Evolutionary conservation across 2,797 vertebrate genomes (phyloP), one percentile per base, ranked within the genome.

Genomic region (Scleropages formosus): DNA sequence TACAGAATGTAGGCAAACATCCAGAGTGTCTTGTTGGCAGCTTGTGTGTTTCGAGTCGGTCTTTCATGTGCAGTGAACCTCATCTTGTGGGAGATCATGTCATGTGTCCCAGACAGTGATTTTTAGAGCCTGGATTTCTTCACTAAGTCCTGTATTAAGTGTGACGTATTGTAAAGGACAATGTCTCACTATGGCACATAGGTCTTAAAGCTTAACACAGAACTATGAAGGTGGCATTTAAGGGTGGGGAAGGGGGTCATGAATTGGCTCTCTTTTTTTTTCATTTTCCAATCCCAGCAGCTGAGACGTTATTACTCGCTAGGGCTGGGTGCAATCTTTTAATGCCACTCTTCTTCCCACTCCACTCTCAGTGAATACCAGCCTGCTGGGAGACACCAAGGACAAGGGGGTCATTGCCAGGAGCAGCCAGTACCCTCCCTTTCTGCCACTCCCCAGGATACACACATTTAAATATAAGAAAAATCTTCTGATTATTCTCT

Each of bases 321-420:
- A 65, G 83, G 82, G 81, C 87, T 83, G 85, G 84, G 83, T 83
- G 73, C 75, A 84, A 84, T 87, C 85, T 84, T 84, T 85, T 85
- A 86, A 85, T 82, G 75, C 71, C 27, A 81, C 75, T 69, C 62
- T 39, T 39, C 69, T 76, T 75, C 46, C 70, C 53, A 39, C n/a
- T 60, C 63, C 73, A 24, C 10, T 6, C 26, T 49, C 12, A 59
- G 31, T 27, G 64, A n/a, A 7, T 16, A 18, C 12, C 22, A 13
- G 62, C 20, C 31, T 53, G n/a, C 70, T 18, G 51, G 31, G 47
- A 65, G 10, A 65, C 49, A 39, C 12, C 61, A 51, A 70, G 22
- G 67, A 74, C 62, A 65, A 53, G 11, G 62, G 49, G 49, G 22
- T 65, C 26, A 74, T 62, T 39, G 22, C 15, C 11, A 59, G 49